These are phyloP conservation scores for Eudasyphora cyanicolor DNA, from an alignment of 2,888 invertebrate species.

Conservation along the genomic window DNA sequence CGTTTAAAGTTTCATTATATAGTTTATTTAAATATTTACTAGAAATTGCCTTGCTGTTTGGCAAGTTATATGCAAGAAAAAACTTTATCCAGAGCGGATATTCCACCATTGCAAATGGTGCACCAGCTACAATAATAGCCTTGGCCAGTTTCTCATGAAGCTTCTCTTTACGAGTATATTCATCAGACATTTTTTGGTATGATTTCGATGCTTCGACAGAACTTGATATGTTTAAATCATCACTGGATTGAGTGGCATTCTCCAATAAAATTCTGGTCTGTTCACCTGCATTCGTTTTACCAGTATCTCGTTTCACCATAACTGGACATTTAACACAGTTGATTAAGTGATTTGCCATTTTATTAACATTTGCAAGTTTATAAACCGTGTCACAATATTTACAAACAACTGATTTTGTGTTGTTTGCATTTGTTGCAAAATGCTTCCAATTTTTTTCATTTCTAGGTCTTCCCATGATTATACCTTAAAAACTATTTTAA, in stretches of 20 bases:
- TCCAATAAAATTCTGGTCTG: slow-evolving; percentile 36
- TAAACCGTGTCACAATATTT: slow-evolving; percentile 41
- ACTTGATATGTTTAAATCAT: slow-evolving; percentile 30
- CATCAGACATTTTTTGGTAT: slow-evolving; percentile 28
- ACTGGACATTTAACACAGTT: too few species aligned
- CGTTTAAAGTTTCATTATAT: too few species aligned
- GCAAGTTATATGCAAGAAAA: too few species aligned
- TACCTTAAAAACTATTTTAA: slow-evolving; percentile 16
- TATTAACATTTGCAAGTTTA: too few species aligned
- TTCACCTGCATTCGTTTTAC: slow-evolving; percentile 35
- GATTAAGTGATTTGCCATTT: too few species aligned
- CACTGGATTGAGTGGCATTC: slow-evolving; percentile 43
- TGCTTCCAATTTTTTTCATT: slow-evolving; percentile 36
- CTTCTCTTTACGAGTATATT: slow-evolving; percentile 27
- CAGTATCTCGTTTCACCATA: too few species aligned
- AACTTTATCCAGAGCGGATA: too few species aligned
- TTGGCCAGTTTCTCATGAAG: slow-evolving; percentile 10
- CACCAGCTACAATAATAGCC: not conserved
- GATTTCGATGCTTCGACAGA: slow-evolving; percentile 38
- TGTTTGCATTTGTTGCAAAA: slow-evolving; percentile 44
- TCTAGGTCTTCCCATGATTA: slow-evolving; percentile 36
- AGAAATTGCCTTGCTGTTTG: too few species aligned
- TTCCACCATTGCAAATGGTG: too few species aligned
- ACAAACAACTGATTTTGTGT: slow-evolving; percentile 36
- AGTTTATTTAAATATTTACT: too few species aligned